Evolutionary conservation across 2,888 invertebrate genomes (phyloP), one percentile per base, ranked within the genome.

Genomic region (Argyra leucocephala): DNA sequence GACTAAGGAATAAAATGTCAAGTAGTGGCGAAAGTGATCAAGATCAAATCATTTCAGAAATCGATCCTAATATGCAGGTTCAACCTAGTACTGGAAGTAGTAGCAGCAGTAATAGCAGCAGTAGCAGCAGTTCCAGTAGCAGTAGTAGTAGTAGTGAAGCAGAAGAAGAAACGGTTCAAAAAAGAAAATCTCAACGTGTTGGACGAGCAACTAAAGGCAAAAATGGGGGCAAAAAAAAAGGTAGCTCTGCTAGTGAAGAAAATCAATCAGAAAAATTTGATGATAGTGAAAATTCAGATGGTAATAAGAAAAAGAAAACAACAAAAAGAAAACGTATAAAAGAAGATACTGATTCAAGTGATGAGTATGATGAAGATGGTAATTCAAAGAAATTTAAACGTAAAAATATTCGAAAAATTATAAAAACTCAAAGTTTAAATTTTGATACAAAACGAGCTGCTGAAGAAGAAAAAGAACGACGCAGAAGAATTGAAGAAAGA

Each of bases 361-460:
- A 71, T 2, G 73, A 72, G 64, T 70, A 73, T n/a, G 75, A 74
- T 26, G 75, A 75, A 64, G 60, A 22, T 23, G 60, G 24, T 60
- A 31, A 21, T 31, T 18, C 61, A 21, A 74, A 73, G 22, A 79
- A 76, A 65, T 76, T 76, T 24, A 83, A 83, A 63, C 80, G 83
- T 63, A 84, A 85, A 73, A 83, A 85, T 71, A 85, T 87, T 67
- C 80, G 86, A 22, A 83, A 82, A 74, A 79, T 84, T 66, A 76
- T 84, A 66, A 82, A 81, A 70, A 82, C 82, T 72, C 86, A 87
- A 71, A 86, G 89, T 72, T 80, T 92, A 64, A 87, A 89, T 66
- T 87, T 90, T 71, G 87, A 88, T 61, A 98, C 98, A 0, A 90
- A 90, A 76, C 87, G 86, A 74, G 98, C 98, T 0, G 93, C 93